Percentiles rank a stretch among this genome's conserved stretches.
Evolutionary conservation across 2,113 vertebrate species (phyloP).

Genomic region (Porphyrio hochstetteri): DNA sequence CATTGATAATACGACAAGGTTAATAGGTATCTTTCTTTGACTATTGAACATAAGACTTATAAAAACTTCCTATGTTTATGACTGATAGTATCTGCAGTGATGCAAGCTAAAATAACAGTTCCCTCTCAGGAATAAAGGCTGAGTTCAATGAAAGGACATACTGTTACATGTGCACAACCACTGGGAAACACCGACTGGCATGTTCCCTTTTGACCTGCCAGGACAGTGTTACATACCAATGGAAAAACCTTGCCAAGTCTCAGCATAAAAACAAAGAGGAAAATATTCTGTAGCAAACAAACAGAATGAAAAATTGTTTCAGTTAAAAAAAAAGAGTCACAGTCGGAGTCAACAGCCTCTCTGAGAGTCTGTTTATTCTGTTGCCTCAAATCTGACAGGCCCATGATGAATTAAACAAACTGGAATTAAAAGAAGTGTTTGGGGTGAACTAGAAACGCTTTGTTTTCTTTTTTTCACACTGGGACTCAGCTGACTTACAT

Average conservation of each 20-base stretch:
- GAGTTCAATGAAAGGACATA: neutral
- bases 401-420: neutral
- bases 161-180: neutral
- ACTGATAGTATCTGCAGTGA: neutral
- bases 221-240: neutral
- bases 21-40: neutral
- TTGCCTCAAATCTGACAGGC: neutral
- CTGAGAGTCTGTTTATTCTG: slow-evolving; percentile 22
- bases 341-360: neutral
- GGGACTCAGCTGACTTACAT: slow-evolving; percentile 11
- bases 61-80: neutral
- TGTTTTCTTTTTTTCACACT: neutral
- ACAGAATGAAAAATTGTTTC: neutral
- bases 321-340: neutral
- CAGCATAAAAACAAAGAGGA: neutral
- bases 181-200: neutral
- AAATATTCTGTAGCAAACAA: neutral
- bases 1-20: neutral
- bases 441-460: neutral
- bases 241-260: neutral
- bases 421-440: slow-evolving; percentile 29
- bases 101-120: neutral
- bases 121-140: neutral
- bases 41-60: neutral
- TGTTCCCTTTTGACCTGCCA: slow-evolving; percentile 40